Percentiles rank a stretch among this genome's conserved stretches.
Evolutionary conservation across 2,797 vertebrate genomes (phyloP).

Genomic region (Iguana delicatissima): DNA sequence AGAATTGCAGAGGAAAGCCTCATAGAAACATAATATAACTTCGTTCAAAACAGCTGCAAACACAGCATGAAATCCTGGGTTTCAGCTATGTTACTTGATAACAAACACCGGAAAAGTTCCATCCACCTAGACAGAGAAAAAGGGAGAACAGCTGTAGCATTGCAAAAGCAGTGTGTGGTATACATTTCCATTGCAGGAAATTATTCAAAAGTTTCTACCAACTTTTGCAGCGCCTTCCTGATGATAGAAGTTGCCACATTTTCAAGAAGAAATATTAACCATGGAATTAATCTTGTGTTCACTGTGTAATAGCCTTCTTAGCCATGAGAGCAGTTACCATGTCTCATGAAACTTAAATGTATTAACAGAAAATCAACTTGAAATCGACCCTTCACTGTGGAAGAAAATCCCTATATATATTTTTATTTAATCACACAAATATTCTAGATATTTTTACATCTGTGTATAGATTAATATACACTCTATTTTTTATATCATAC

Average conservation of each 20-base stretch:
- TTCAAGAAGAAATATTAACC: neutral
- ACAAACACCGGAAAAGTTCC: neutral
- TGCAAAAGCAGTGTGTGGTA: neutral
- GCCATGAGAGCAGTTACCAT: no score
- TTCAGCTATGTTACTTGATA: neutral
- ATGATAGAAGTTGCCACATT: neutral
- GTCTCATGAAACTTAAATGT: no score
- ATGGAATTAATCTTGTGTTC: neutral
- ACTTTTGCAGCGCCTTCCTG: neutral
- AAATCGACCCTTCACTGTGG: neutral
- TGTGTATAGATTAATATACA: neutral
- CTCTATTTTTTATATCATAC: neutral
- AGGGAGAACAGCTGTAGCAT: no score
- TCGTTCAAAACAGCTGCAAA: neutral
- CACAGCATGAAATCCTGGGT: neutral
- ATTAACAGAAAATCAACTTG: neutral
- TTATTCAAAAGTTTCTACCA: neutral
- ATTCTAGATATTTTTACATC: neutral
- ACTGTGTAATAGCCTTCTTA: neutral
- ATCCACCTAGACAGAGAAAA: no score
- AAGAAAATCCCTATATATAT: neutral
- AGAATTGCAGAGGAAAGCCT: neutral
- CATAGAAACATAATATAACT: neutral
- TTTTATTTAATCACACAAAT: neutral
- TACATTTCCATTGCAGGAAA: neutral